phyloP scores from a whole-genome alignment of 2,797 vertebrate species.

The Myotis vivesi region DNA sequence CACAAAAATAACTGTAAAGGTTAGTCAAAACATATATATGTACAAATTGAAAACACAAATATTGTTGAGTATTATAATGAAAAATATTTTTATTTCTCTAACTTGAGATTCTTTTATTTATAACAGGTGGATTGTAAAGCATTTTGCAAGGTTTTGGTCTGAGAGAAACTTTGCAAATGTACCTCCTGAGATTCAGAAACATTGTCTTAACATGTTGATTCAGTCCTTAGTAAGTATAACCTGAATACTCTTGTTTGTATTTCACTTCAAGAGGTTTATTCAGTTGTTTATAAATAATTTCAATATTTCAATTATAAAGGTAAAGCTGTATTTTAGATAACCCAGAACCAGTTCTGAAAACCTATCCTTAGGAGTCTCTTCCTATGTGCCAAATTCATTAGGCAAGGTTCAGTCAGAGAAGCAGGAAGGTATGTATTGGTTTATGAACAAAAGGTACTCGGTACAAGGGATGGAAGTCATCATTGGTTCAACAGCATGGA shows the following conservation, averaged over 20 bases:
- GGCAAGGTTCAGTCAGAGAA: not conserved
- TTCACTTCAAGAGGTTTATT: conserved; percentile 44
- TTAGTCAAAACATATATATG: not conserved
- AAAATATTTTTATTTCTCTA: conserved; percentile 47
- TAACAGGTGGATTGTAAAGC: conserved; percentile 92
- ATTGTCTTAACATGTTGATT: conserved; percentile 88
- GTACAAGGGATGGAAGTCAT: not conserved
- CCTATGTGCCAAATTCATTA: not conserved
- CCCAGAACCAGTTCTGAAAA: not conserved
- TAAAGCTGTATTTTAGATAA: not conserved
- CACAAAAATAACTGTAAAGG: conserved; percentile 15
- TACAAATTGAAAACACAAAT: conserved; percentile 49
- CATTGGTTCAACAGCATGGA: not conserved
- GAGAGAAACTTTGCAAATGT: conserved; percentile 93
- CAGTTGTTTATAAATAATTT: conserved; percentile 1
- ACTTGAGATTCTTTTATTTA: conserved; percentile 56
- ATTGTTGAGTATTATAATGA: conserved; percentile 15
- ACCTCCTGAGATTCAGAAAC: conserved; percentile 90
- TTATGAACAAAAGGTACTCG: not conserved
- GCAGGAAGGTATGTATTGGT: not conserved
- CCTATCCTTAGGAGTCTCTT: not conserved
- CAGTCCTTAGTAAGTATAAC: conserved; percentile 90
- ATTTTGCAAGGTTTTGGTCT: conserved; percentile 95
- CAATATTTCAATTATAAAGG: conserved; percentile 4
- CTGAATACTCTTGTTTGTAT: conserved; percentile 26